Evolutionary conservation across 2,888 invertebrate species (phyloP), one percentile per base, ranked within the genome.

Genomic region (Metalampra italica): DNA sequence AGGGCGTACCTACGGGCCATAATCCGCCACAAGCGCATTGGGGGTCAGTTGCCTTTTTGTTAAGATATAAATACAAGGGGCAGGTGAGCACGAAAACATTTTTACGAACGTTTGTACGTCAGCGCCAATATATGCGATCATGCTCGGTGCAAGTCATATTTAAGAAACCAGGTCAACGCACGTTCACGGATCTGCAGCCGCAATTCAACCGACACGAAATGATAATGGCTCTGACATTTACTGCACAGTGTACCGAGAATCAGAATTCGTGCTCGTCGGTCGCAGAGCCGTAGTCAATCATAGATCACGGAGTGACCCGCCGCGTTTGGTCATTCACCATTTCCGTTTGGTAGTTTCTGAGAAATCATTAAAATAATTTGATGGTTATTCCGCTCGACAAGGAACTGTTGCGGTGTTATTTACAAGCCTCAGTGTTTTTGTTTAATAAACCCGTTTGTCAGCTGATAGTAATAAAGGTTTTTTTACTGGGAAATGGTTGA

Each of bases 181-280:
- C 70, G 63, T 62, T 72, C 68, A 73, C 78, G 77, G 75, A 81
- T 81, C 71, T 75, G 69, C 66, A 66, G 65, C 65, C 58, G 71
- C 65, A 66, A 69, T 75, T 71, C 59, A 64, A 65, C 66, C 67
- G 72, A 66, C 69, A 66, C 67, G 62, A 72, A 75, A 74, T 67
- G 61, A 68, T 78, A 78, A 76, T 75, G 64, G 62, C 67, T 71
- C 60, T 75, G 75, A 68, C 70, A 76, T 81, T 80, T 74, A 68
- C 65, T 60, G 50, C 49, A 52, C 46, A 50, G 57, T 50, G 62
- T 60, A 59, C 55, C 59, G 60, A 69, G 64, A 71, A 70, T 71
- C 59, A 62, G 62, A 71, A 68, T 67, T 81, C 73, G 71, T 75
- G 73, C 70, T 66, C 68, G 65, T 55, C 58, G 62, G 52, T 50